These are phyloP conservation scores for Tachystola acroxantha DNA, from an alignment of 2,888 invertebrate species.

Conservation along the genomic window DNA sequence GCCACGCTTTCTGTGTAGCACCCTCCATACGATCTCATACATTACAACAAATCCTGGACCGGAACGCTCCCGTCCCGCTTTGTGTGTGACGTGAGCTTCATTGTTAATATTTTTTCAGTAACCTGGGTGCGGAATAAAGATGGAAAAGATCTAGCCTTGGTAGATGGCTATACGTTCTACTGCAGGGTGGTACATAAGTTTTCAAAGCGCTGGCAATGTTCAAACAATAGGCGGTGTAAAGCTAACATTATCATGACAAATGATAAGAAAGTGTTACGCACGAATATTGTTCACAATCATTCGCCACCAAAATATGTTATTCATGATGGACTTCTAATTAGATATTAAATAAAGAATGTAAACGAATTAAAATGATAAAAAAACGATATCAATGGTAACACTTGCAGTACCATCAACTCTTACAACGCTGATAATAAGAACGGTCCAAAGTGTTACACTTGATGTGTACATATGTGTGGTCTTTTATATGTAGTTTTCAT, in stretches of 20 bases:
- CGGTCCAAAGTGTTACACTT: too few relatives aligned
- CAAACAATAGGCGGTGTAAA: constrained; percentile 11
- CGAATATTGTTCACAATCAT: constrained; percentile 16
- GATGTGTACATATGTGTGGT: too few relatives aligned
- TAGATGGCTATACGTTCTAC: constrained; percentile 25
- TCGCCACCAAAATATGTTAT: constrained; percentile 13
- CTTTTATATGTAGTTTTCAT: too few relatives aligned
- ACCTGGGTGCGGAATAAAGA: constrained; percentile 10
- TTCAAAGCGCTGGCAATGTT: constrained; percentile 17
- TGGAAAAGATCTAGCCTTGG: constrained; percentile 19
- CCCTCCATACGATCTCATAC: too few relatives aligned
- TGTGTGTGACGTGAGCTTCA: background rate
- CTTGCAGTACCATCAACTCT: too few relatives aligned
- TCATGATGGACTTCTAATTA: constrained; percentile 9
- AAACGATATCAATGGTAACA: too few relatives aligned
- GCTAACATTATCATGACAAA: constrained; percentile 7
- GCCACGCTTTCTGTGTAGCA: too few relatives aligned
- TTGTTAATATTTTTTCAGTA: constrained; percentile 11
- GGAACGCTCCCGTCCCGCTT: too few relatives aligned
- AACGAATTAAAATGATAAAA: too few relatives aligned
- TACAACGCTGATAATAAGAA: too few relatives aligned
- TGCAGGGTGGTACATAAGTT: constrained; percentile 4
- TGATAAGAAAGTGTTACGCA: background rate
- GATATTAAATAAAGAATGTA: background rate
- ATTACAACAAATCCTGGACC: too few relatives aligned